These are phyloP conservation scores for Nomada ruficornis DNA, from an alignment of 2,888 invertebrate genomes.

Conservation along the genomic window DNA sequence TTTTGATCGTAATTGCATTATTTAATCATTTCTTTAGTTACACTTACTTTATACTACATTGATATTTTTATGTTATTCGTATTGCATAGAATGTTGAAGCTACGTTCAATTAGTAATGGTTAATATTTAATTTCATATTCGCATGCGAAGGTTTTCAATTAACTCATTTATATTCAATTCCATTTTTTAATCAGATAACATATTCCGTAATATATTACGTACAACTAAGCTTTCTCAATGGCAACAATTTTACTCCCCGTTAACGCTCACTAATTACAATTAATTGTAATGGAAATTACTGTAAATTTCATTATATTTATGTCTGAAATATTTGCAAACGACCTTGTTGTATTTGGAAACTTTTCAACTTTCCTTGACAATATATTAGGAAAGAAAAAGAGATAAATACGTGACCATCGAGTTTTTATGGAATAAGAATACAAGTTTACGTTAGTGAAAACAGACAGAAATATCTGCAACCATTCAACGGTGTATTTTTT, in stretches of 20 bases:
- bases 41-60: too few species aligned
- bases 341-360: not conserved
- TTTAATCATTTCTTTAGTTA: too few species aligned
- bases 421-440: not conserved
- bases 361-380: not conserved
- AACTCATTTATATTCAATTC: too few species aligned
- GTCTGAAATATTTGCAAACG: not conserved
- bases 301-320: not conserved
- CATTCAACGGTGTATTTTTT: conserved; percentile 18
- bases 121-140: too few species aligned
- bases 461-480: conserved; percentile 33
- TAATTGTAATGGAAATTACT: too few species aligned
- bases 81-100: not conserved
- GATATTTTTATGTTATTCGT: not conserved
- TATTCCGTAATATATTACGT: too few species aligned
- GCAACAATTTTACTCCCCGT: too few species aligned
- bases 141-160: too few species aligned
- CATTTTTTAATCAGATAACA: too few species aligned
- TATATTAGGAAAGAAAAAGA: not conserved
- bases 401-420: not conserved
- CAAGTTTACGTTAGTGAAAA: conserved; percentile 4
- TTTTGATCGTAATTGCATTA: too few species aligned
- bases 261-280: too few species aligned
- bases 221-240: too few species aligned
- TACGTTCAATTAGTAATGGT: not conserved